These are phyloP conservation scores for Caiman crocodilus DNA, from an alignment of 2,797 vertebrate genomes.

Conservation along the genomic window DNA sequence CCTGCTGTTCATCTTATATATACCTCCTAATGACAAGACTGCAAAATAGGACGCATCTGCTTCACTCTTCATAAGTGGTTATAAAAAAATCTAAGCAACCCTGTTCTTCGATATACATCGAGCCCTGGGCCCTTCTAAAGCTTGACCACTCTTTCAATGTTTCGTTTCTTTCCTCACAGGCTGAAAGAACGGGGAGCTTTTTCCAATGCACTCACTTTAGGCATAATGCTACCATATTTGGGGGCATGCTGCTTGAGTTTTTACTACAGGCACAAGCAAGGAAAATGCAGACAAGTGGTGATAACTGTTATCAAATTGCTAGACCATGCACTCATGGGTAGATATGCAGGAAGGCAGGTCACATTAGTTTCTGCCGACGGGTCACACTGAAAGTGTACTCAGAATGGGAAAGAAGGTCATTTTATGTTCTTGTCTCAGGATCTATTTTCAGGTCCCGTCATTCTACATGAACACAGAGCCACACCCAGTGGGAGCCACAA, in stretches of 20 bases:
- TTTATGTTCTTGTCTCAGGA: not conserved
- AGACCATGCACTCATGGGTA: not conserved
- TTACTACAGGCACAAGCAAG: fast-evolving
- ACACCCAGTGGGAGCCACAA: not conserved
- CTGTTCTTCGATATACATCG: not conserved
- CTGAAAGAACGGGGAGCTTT: not conserved
- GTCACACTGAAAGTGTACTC: not conserved
- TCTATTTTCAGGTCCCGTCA: not conserved
- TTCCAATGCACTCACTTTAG: not conserved
- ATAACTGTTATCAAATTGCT: not conserved
- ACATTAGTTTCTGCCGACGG: not conserved
- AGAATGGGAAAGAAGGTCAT: not conserved
- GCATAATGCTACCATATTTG: fast-evolving
- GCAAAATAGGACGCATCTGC: not conserved
- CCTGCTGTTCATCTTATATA: conserved; percentile 7
- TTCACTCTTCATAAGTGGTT: not conserved
- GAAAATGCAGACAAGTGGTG: not conserved
- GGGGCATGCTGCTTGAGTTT: not conserved
- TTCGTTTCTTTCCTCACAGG: not conserved
- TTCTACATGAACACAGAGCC: not conserved
- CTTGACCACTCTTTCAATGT: not conserved
- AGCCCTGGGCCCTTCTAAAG: not conserved
- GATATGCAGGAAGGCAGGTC: not conserved
- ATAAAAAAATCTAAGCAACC: not conserved
- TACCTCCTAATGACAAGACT: not conserved